Conservation (phyloP, 2,797 vertebrate genomes). For the Microctenopoma lineatum region DNA sequence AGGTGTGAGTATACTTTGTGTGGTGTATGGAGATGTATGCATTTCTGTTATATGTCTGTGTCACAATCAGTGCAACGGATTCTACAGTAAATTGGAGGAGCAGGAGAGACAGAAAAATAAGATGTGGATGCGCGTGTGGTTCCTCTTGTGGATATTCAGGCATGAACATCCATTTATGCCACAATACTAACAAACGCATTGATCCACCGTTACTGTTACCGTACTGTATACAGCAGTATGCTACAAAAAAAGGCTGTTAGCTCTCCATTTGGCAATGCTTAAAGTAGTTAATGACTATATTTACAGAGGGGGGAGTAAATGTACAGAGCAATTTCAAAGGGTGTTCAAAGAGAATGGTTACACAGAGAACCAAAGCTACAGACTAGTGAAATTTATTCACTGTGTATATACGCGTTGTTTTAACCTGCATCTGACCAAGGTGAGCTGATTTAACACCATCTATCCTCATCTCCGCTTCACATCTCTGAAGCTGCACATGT, state of each 20-base stretch:
- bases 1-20: neutral
- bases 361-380: slow-evolving; percentile 15
- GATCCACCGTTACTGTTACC: slow-evolving; percentile 51
- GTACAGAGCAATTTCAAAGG: slow-evolving; percentile 51
- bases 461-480: neutral
- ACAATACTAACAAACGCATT: slow-evolving; percentile 61
- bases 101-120: slow-evolving; percentile 1
- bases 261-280: slow-evolving; percentile 62
- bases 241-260: slow-evolving; percentile 61
- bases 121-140: neutral
- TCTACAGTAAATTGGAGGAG: slow-evolving; percentile 4
- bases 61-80: slow-evolving; percentile 1
- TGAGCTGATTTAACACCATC: slow-evolving; percentile 12
- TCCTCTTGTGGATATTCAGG: slow-evolving; percentile 30
- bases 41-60: neutral
- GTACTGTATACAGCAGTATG: slow-evolving; percentile 51
- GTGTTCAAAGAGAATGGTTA: slow-evolving; percentile 44
- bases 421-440: slow-evolving; percentile 11
- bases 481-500: neutral
- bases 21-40: neutral
- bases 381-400: slow-evolving; percentile 28
- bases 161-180: slow-evolving; percentile 55
- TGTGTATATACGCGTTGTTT: slow-evolving; percentile 15
- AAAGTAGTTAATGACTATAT: slow-evolving; percentile 74
- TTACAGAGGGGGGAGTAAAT: slow-evolving; percentile 64